Base-by-base conservation (phyloP, 2,113 vertebrate genomes). In the Noturus placidus region DNA sequence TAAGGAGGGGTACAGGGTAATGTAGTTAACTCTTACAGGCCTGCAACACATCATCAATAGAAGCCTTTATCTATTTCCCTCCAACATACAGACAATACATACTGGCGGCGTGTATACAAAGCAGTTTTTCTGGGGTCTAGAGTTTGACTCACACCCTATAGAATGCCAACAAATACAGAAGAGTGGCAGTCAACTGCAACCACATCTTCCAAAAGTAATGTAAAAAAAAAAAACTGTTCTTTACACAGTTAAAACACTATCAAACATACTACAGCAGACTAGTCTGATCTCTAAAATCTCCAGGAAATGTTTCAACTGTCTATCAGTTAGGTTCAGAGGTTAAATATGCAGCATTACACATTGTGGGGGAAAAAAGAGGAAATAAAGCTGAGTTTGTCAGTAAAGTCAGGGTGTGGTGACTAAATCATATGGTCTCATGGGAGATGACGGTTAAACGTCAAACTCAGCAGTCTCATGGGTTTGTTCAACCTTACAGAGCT, bases 21-120 rank as follows among this genome's bases (percentile, higher is more conserved):
- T 90, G 90, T 52, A 87, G 86, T 92, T 91, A 89, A 93, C 88
- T 86, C 88, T 82, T 85, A 78, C 42, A 86, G 30, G n/a, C 65
- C 65, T 86, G 74, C 22, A 65, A 52, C 33, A 85, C 72, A 74
- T 59, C 56, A 90, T 86, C 70, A 91, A 93, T 90, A 89, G 87
- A 89, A 88, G 91, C 52, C 59, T 63, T 94, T 89, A 92, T 92
- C 87, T 81, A 84, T 83, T 77, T 88, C 46, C 50, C 77, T 50
- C 83, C 7, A 85, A 74, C 67, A 35, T 77, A 72, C 85, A 30
- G 19, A 54, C 56, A 82, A 30, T 63, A 82, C 38, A 59, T 63
- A 30, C 14, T 76, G 70, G 72, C 3, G 22, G 42, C 19, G 27
- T 65, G 22, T 0, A 33, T 30, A 30, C 14, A 20, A 10, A 22